Conservation (phyloP, 2,113 vertebrate species). For the Hippolais icterina region DNA sequence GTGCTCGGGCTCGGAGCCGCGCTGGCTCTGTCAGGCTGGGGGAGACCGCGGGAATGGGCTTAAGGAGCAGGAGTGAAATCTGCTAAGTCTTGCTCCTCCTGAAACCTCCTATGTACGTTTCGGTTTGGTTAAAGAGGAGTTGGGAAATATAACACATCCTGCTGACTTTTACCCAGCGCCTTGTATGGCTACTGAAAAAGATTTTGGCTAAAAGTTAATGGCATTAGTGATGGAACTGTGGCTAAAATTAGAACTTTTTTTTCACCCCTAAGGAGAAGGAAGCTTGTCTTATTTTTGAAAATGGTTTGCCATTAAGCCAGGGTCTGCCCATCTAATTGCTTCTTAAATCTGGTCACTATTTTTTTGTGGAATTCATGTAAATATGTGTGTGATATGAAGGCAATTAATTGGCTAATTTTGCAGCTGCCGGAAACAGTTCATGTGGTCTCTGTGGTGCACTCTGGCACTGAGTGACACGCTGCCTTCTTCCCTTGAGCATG, state of each 20-base stretch:
- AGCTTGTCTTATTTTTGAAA: background rate
- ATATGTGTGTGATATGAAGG: background rate
- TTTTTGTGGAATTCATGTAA: background rate
- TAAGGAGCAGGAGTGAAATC: background rate
- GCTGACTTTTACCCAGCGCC: background rate
- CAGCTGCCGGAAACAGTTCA: background rate
- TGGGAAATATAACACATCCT: background rate
- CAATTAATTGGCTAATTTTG: background rate
- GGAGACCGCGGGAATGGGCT: too few species aligned
- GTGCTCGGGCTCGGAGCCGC: background rate
- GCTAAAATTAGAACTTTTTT: background rate
- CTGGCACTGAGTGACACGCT: background rate
- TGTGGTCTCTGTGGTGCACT: background rate
- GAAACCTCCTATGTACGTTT: rapidly evolving
- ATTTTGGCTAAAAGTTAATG: background rate
- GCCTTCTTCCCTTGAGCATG: background rate
- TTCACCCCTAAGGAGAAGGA: background rate
- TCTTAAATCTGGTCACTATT: background rate
- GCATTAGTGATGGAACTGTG: background rate
- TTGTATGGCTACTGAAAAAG: background rate
- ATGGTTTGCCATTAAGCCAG: background rate
- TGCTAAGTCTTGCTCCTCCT: background rate
- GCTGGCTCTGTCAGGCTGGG: background rate
- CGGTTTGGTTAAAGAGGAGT: background rate
- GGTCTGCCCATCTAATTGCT: background rate